Conservation (phyloP, 2,113 vertebrate species). For the Podarcis raffonei region DNA sequence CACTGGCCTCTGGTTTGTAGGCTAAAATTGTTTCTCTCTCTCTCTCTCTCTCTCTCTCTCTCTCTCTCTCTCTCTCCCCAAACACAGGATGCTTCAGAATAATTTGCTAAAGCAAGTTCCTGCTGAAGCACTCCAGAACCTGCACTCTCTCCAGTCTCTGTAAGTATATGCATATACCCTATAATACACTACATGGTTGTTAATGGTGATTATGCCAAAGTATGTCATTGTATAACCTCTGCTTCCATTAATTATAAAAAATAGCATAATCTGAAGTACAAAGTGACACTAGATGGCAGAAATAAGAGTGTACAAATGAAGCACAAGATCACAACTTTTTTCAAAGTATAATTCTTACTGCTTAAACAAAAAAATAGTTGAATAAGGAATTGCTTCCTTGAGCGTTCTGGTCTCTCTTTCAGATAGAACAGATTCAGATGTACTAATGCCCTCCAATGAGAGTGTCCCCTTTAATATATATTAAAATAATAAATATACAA, state of each 20-base stretch:
- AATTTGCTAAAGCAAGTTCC: slow-evolving; percentile 90
- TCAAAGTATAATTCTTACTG: not conserved
- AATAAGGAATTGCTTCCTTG: not conserved
- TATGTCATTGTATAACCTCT: slow-evolving; percentile 8
- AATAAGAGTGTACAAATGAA: not conserved
- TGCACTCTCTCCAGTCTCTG: slow-evolving; percentile 89
- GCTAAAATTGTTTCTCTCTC: not conserved
- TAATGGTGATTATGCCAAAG: slow-evolving; percentile 18
- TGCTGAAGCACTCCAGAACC: slow-evolving; percentile 84
- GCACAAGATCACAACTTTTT: not conserved
- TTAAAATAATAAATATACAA: not conserved
- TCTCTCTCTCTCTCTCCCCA: slow-evolving; percentile 28
- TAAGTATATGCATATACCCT: slow-evolving; percentile 77
- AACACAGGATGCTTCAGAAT: slow-evolving; percentile 92
- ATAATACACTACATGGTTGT: slow-evolving; percentile 1
- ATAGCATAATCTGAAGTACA: slow-evolving; percentile 39
- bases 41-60: slow-evolving; percentile 16
- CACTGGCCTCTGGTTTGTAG: not conserved
- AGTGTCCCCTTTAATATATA: not conserved
- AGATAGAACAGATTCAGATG: not conserved
- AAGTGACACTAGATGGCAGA: slow-evolving; percentile 31
- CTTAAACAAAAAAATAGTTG: not conserved
- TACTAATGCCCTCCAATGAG: not conserved
- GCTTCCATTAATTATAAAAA: slow-evolving; percentile 1
- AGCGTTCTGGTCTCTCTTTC: not conserved